Conservation (phyloP, 2,888 invertebrate genomes). For the Andrena hattorfiana region DNA sequence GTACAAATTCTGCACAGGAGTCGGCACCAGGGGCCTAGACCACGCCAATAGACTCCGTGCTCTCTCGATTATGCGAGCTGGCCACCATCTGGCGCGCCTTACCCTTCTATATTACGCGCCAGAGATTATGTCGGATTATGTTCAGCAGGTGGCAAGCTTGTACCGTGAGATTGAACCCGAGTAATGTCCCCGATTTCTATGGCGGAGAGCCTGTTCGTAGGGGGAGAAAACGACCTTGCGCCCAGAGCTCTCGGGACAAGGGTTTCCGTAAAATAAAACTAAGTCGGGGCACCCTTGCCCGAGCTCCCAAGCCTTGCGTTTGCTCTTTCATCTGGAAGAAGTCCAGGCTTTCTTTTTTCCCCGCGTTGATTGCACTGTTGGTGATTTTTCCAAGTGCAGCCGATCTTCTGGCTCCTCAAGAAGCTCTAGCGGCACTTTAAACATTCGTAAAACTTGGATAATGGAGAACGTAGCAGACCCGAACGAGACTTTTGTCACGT, state of each 20-base stretch:
- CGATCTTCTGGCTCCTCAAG: neutral
- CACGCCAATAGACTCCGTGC: slow-evolving; percentile 56
- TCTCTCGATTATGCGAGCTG: slow-evolving; percentile 72
- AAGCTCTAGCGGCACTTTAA: neutral
- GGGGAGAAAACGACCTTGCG: slow-evolving; percentile 9
- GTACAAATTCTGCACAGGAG: slow-evolving; percentile 43
- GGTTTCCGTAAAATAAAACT: neutral
- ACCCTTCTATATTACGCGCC: slow-evolving; percentile 68
- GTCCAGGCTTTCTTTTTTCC: neutral
- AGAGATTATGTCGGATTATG: slow-evolving; percentile 66
- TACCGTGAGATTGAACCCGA: slow-evolving; percentile 58
- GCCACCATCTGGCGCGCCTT: slow-evolving; percentile 71
- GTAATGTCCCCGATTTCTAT: slow-evolving; percentile 51
- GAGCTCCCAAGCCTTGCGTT: neutral
- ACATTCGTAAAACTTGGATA: neutral
- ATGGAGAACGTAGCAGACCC: neutral
- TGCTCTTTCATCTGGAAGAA: neutral
- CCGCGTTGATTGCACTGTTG: neutral
- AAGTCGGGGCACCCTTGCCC: neutral
- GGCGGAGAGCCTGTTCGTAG: neutral
- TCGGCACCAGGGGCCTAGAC: slow-evolving; percentile 23
- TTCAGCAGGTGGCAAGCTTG: slow-evolving; percentile 47
- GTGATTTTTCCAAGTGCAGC: neutral
- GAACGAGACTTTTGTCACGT: no score
- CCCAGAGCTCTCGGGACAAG: neutral